Evolutionary conservation across 2,888 invertebrate genomes (phyloP).

Genomic region (Agelastica alni): DNA sequence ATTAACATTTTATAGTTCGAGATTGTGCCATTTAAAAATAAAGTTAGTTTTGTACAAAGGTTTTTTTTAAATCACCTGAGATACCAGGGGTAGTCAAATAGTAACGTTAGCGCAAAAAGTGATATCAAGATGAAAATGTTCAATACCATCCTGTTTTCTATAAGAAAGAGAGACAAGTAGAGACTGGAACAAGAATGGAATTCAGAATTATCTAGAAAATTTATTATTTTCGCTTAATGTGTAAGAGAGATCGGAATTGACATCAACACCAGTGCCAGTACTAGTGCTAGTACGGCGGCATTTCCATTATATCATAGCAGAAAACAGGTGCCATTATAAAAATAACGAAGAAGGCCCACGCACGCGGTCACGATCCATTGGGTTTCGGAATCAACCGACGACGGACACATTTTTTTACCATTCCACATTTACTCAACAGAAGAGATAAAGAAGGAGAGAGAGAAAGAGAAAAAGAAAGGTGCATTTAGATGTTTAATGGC

Average conservation of each 20-base stretch:
- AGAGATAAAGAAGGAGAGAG: neutral
- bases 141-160: neutral
- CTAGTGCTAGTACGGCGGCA: slow-evolving; percentile 4
- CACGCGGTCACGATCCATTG: slow-evolving; percentile 51
- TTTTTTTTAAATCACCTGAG: too few relatives aligned
- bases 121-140: too few relatives aligned
- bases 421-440: neutral
- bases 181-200: slow-evolving; percentile 24
- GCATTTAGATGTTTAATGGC: slow-evolving; percentile 7
- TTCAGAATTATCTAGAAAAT: slow-evolving; percentile 48
- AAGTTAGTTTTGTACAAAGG: too few relatives aligned
- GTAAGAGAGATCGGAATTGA: slow-evolving; percentile 41
- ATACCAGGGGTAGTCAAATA: too few relatives aligned
- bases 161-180: slow-evolving; percentile 1
- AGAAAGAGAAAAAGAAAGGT: neutral
- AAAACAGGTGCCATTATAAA: slow-evolving; percentile 55
- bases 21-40: too few relatives aligned
- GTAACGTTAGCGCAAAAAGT: too few relatives aligned
- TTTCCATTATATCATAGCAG: slow-evolving; percentile 53
- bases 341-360: slow-evolving; percentile 49
- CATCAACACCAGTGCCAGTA: slow-evolving; percentile 1
- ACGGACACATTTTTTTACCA: slow-evolving; percentile 19
- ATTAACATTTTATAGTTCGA: too few relatives aligned
- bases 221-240: slow-evolving; percentile 53
- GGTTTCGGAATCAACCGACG: slow-evolving; percentile 34